Evolutionary conservation across 2,888 invertebrate species (phyloP), one percentile per base, ranked within the genome.

Genomic region (Stenodema calcarata): DNA sequence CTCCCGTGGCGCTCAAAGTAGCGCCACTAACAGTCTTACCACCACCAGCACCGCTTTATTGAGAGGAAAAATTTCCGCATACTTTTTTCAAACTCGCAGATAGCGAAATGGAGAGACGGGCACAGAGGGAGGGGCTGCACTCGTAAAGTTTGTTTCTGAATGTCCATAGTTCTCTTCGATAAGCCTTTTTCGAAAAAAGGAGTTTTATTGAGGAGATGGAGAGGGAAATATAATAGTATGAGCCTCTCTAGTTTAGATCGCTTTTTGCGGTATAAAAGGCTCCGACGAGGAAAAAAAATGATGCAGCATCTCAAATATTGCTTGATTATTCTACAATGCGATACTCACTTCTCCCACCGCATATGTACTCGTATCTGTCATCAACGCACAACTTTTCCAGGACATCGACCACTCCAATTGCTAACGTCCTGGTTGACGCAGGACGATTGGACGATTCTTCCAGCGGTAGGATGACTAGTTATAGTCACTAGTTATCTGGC

Each of bases 111-210:
- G 30, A n/a, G 70, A 70, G 70, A 35, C 28, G 28, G 70, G 28
- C 11, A n/a, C 14, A 27, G 30, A 30, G 30, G 70, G 70, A n/a
- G 62, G 9, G n/a, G 30, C 6, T 4, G 14, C 35, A 35, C 70
- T 70, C 30, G 30, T 30, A 70, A 70, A 70, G 70, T 70, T 70
- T 70, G 70, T 70, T 70, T 28, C 70, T 70, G 14, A 35, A 35
- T n/a, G 70, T 35, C 35, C 28, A 70, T 70, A 70, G 70, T 70
- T 70, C 70, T 70, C 70, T 27, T n/a, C 70, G 70, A 70, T 70
- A 70, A 70, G 70, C 70, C 30, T n/a, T 70, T 70, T 70, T 70
- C 14, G n/a, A 54, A 70, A 70, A 70, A 70, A 28, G 70, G 70
- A 70, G 70, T 70, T 28, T 70, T 70, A 70, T 70, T 70, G 69